Evolutionary conservation across 2,113 vertebrate species (phyloP).

Genomic region (Oophaga pumilio): DNA sequence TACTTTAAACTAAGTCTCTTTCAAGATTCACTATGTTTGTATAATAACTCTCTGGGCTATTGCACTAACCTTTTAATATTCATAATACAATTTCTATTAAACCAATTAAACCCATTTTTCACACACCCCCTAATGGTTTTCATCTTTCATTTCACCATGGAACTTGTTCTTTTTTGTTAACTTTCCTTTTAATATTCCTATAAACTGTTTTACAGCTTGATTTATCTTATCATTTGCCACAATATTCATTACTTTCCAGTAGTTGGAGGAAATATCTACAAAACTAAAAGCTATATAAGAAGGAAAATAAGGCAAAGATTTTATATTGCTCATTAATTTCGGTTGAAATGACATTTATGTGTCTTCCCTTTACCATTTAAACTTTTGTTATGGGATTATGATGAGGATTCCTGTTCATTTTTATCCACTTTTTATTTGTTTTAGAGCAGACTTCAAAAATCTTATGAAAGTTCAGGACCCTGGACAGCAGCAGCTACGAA

Average conservation of each 20-base stretch:
- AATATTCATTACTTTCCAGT: slow-evolving; percentile 48
- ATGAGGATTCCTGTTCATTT: not conserved
- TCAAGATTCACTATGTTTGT: slow-evolving; percentile 45
- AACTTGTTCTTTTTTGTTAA: slow-evolving; percentile 50
- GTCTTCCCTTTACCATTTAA: not conserved
- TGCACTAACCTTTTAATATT: slow-evolving; percentile 45
- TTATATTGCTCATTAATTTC: slow-evolving; percentile 19
- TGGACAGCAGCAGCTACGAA: not conserved
- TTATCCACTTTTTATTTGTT: not conserved
- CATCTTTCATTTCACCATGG: slow-evolving; percentile 43
- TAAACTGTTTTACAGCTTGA: slow-evolving; percentile 43
- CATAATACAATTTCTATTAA: slow-evolving; percentile 50
- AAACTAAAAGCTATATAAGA: slow-evolving; percentile 25
- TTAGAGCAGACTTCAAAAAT: not conserved
- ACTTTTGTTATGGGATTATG: not conserved
- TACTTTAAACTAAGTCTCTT: slow-evolving; percentile 43
- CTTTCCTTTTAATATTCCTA: slow-evolving; percentile 38
- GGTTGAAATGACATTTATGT: slow-evolving; percentile 4
- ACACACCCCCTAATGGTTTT: slow-evolving; percentile 44
- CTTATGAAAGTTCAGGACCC: not conserved
- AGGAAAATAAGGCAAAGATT: slow-evolving; percentile 15
- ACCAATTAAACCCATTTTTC: slow-evolving; percentile 42
- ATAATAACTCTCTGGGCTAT: slow-evolving; percentile 49
- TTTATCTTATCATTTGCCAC: slow-evolving; percentile 42
- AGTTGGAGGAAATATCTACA: slow-evolving; percentile 27